phyloP scores from a whole-genome alignment of 2,888 invertebrate species.

The Thereva nobilitata region DNA sequence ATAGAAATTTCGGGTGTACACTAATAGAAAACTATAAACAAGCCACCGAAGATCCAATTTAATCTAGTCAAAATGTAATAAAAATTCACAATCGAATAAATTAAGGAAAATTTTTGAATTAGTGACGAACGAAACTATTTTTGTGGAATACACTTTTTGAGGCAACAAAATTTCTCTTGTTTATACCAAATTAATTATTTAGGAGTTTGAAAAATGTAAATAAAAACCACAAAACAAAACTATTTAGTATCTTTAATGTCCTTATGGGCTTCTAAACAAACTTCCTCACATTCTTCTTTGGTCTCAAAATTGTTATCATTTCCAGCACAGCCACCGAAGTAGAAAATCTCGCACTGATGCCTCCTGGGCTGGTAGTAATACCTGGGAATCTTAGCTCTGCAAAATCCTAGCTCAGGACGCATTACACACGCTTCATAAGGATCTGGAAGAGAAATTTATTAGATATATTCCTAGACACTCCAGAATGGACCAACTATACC shows the following conservation, averaged over 20 bases:
- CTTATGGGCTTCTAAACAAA: slow-evolving; percentile 3
- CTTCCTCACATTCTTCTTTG: slow-evolving; percentile 62
- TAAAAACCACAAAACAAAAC: slow-evolving; percentile 9
- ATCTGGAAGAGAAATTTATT: slow-evolving; percentile 40
- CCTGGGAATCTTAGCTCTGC: slow-evolving; percentile 72
- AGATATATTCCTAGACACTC: too few species aligned
- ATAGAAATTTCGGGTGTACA: too few species aligned
- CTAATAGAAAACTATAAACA: too few species aligned
- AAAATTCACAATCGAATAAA: too few species aligned
- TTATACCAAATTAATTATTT: too few species aligned
- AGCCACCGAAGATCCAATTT: too few species aligned
- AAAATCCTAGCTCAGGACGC: slow-evolving; percentile 71
- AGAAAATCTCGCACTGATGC: slow-evolving; percentile 64
- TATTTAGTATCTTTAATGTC: slow-evolving; percentile 3
- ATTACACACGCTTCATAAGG: slow-evolving; percentile 67
- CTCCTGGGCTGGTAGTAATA: slow-evolving; percentile 70
- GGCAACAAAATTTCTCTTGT: too few species aligned
- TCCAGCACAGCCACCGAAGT: slow-evolving; percentile 74
- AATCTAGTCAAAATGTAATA: too few species aligned
- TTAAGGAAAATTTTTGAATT: too few species aligned
- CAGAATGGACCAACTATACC: slow-evolving; percentile 6
- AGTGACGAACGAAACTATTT: too few species aligned
- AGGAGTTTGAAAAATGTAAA: not conserved
- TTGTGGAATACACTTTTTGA: too few species aligned
- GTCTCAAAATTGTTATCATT: slow-evolving; percentile 76